Percentiles rank a stretch among this genome's conserved stretches.
These are phyloP conservation scores for Sebastes melanostomus DNA, from an alignment of 2,797 vertebrate species.

Conservation along the genomic window DNA sequence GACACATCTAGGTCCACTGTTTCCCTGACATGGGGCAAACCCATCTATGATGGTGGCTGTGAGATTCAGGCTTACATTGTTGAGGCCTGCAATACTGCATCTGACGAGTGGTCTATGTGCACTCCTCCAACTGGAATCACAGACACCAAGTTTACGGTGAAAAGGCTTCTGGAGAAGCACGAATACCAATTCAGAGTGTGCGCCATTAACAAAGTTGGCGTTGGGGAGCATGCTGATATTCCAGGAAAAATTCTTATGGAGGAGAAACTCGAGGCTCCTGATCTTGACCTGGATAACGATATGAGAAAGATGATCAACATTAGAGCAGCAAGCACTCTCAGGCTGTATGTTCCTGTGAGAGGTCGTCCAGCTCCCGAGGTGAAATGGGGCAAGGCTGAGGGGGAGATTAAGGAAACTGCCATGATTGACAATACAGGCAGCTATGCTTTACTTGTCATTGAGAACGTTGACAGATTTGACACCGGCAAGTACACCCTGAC, in stretches of 20 bases:
- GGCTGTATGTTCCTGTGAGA: constrained; percentile 94
- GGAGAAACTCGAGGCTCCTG: constrained; percentile 96
- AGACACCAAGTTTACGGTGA: constrained; percentile 89
- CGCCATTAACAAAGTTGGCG: constrained; percentile 95
- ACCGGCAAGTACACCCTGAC: constrained; percentile 95
- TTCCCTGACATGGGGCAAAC: constrained; percentile 94
- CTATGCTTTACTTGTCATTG: constrained; percentile 95
- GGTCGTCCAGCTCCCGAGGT: constrained; percentile 96
- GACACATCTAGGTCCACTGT: constrained; percentile 94
- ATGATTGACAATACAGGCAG: constrained; percentile 92
- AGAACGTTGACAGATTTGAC: constrained; percentile 96
- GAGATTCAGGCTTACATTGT: constrained; percentile 97
- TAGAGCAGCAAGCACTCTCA: constrained; percentile 92
- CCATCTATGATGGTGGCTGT: constrained; percentile 98
- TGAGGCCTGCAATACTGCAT: constrained; percentile 88
- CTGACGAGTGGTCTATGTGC: constrained; percentile 95
- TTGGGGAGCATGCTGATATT: constrained; percentile 95
- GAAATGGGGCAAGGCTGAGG: constrained; percentile 95
- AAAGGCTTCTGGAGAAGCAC: constrained; percentile 93
- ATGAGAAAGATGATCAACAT: constrained; percentile 97
- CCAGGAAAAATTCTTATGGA: constrained; percentile 90
- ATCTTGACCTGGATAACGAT: constrained; percentile 95
- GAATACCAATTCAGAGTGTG: constrained; percentile 98
- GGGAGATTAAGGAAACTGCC: constrained; percentile 93
- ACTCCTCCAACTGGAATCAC: constrained; percentile 93